Evolutionary conservation across 2,113 vertebrate species (phyloP).

Genomic region (Malurus alboscapulatus): DNA sequence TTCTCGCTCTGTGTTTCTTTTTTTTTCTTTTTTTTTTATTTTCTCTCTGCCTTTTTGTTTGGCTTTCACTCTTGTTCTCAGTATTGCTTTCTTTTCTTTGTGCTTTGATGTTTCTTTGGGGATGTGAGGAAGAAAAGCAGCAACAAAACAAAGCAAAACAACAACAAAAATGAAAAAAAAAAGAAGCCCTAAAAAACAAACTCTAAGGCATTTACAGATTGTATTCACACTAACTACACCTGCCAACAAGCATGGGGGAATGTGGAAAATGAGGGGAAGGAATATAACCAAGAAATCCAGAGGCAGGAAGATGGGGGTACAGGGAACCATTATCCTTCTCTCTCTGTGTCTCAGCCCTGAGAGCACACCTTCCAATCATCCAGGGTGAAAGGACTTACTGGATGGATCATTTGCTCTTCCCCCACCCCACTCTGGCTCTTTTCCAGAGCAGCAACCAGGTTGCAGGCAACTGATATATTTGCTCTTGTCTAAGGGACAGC

Average conservation of each 20-base stretch:
- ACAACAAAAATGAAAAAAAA: too few relatives aligned
- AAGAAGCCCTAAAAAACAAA: not conserved
- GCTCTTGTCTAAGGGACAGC: not conserved
- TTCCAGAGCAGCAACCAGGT: not conserved
- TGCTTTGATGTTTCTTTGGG: too few relatives aligned
- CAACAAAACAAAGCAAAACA: too few relatives aligned
- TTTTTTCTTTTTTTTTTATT: not conserved
- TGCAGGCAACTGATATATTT: slow-evolving; percentile 17
- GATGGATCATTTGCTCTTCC: not conserved
- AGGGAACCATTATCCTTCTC: not conserved
- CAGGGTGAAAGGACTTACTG: not conserved
- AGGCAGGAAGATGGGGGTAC: not conserved
- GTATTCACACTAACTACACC: not conserved
- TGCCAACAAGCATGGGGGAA: not conserved
- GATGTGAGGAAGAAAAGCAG: too few relatives aligned
- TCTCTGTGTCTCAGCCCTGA: not conserved
- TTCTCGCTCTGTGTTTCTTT: not conserved
- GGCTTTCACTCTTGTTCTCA: slow-evolving; percentile 23
- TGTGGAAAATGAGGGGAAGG: not conserved
- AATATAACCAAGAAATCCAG: not conserved
- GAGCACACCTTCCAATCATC: not conserved
- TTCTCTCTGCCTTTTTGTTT: not conserved
- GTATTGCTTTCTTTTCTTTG: slow-evolving; percentile 45
- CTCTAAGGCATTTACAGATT: slow-evolving; percentile 10
- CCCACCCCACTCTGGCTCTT: not conserved